Percentiles rank a stretch among this genome's conserved stretches.
phyloP scores from a whole-genome alignment of 2,113 vertebrate genomes.

The Hemibagrus wyckioides region DNA sequence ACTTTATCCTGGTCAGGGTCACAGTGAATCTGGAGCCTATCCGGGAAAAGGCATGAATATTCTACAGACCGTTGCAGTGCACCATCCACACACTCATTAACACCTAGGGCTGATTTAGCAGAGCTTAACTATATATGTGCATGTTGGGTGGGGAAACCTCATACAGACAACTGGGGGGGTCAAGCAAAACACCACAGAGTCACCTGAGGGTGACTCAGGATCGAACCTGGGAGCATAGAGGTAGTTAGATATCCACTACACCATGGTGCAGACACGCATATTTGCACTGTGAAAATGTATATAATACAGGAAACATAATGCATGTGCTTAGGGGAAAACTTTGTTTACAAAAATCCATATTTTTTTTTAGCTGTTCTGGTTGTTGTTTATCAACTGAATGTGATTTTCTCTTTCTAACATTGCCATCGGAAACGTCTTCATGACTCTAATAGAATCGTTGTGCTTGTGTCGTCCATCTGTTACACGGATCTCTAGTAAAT shows the following conservation, averaged over 20 bases:
- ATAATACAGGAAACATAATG: background rate
- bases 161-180: background rate
- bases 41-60: background rate
- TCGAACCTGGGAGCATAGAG: background rate
- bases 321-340: background rate
- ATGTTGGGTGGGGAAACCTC: background rate
- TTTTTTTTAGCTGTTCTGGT: background rate
- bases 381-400: background rate
- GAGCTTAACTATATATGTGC: background rate
- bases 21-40: background rate
- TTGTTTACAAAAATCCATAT: background rate
- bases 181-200: background rate
- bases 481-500: background rate
- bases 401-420: background rate
- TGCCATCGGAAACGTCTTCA: background rate
- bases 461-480: background rate
- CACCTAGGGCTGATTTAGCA: background rate
- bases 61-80: background rate
- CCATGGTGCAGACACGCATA: background rate
- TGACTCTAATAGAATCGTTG: background rate
- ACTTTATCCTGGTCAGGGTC: background rate
- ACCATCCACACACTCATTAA: background rate
- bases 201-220: no score
- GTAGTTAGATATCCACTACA: background rate
- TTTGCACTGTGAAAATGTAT: background rate